Evolutionary conservation across 2,888 invertebrate species (phyloP).

Genomic region (Sialis fuliginosa): DNA sequence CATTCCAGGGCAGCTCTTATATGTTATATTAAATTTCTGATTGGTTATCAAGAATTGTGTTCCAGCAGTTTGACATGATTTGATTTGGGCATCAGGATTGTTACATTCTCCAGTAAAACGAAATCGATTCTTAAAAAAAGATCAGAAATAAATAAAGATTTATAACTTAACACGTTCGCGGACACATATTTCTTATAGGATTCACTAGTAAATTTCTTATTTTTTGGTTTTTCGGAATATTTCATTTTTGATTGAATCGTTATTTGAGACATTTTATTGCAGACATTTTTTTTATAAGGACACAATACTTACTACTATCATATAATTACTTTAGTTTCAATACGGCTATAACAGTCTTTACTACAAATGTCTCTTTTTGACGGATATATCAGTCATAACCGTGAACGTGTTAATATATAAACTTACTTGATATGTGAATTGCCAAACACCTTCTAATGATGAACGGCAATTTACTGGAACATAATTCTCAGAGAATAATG

Average conservation of each 20-base stretch:
- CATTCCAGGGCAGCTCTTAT: conserved; percentile 79
- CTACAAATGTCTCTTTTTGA: no score
- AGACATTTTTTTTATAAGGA: no score
- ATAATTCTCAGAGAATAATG: conserved; percentile 78
- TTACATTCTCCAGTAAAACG: conserved; percentile 85
- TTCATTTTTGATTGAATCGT: no score
- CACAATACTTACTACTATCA: no score
- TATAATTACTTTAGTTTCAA: no score
- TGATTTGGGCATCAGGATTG: conserved; percentile 73
- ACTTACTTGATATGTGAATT: conserved; percentile 65
- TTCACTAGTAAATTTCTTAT: no score
- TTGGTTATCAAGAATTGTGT: conserved; percentile 91
- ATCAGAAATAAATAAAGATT: neutral
- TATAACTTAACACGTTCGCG: no score
- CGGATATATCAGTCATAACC: no score
- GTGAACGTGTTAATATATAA: neutral
- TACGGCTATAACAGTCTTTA: no score
- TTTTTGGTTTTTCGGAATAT: no score
- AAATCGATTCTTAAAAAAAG: conserved; percentile 48
- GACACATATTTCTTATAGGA: no score
- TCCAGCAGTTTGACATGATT: conserved; percentile 90
- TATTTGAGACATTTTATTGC: no score
- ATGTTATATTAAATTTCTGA: conserved; percentile 91
- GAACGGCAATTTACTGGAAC: conserved; percentile 82
- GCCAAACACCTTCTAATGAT: conserved; percentile 91